Evolutionary conservation across 2,797 vertebrate species (phyloP).

Genomic region (Enteromius afrohamiltoni): DNA sequence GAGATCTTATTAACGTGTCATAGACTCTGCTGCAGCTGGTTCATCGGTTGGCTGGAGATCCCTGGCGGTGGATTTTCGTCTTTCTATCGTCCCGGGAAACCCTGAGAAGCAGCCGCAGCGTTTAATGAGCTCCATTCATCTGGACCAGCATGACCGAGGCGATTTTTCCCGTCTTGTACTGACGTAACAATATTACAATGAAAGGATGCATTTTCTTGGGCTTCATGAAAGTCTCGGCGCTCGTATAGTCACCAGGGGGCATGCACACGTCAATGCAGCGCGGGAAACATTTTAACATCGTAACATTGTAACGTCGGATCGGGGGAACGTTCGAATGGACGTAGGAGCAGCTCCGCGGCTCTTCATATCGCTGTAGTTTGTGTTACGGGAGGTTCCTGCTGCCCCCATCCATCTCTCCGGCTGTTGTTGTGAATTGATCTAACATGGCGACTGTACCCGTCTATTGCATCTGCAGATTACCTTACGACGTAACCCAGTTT

Average conservation of each 20-base stretch:
- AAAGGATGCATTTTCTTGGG: constrained; percentile 71
- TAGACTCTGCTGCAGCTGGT: constrained; percentile 27
- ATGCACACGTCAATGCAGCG: constrained; percentile 80
- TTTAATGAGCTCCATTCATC: constrained; percentile 68
- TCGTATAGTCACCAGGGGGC: constrained; percentile 84
- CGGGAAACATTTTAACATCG: constrained; percentile 72
- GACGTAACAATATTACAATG: constrained; percentile 72
- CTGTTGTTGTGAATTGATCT: constrained; percentile 85
- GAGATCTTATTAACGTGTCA: constrained; percentile 34
- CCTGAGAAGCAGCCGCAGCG: constrained; percentile 55
- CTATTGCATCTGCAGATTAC: constrained; percentile 98
- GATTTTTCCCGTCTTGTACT: constrained; percentile 69
- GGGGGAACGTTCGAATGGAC: constrained; percentile 48
- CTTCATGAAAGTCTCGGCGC: constrained; percentile 74
- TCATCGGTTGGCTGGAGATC: constrained; percentile 40
- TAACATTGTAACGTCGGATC: constrained; percentile 45
- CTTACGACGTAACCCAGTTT: constrained; percentile 99
- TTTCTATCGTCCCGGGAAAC: constrained; percentile 57
- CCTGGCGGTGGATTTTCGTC: constrained; percentile 37
- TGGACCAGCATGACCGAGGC: constrained; percentile 54
- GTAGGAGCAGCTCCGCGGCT: constrained; percentile 71
- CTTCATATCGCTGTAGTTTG: constrained; percentile 72
- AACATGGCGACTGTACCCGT: constrained; percentile 99
- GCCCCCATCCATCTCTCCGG: constrained; percentile 73
- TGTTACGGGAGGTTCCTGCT: constrained; percentile 79